Percentiles rank a stretch among this genome's conserved stretches.
Evolutionary conservation across 2,888 invertebrate genomes (phyloP).

Genomic region (Drosophila hamatofila): DNA sequence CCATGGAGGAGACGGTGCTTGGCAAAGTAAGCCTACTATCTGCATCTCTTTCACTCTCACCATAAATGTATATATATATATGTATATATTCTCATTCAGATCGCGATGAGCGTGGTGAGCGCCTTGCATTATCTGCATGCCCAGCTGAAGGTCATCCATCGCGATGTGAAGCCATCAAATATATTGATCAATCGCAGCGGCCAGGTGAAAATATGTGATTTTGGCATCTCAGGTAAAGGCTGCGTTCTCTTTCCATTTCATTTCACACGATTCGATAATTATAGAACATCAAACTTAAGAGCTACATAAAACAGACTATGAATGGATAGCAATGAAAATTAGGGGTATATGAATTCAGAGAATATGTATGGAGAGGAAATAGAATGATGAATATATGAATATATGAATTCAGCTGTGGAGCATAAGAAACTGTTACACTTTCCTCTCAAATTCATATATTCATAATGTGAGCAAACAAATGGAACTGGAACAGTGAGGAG

Average conservation of each 20-base stretch:
- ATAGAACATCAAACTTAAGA: neutral
- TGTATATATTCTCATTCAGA: conserved; percentile 84
- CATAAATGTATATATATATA: too few relatives aligned
- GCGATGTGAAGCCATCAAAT: conserved; percentile 99
- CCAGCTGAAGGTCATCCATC: conserved; percentile 95
- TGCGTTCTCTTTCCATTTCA: neutral
- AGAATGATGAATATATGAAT: too few relatives aligned
- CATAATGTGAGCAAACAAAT: neutral
- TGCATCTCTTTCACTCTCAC: neutral
- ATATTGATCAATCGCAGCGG: conserved; percentile 97
- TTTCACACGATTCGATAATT: neutral
- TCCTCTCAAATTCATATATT: too few relatives aligned
- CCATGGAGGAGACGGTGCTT: conserved; percentile 94
- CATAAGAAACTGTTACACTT: neutral
- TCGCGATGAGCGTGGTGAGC: conserved; percentile 95
- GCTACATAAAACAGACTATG: neutral
- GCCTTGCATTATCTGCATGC: conserved; percentile 97
- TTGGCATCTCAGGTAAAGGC: conserved; percentile 94
- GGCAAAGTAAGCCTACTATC: conserved; percentile 86
- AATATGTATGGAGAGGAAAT: neutral
- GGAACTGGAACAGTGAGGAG: neutral
- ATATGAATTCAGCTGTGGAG: neutral
- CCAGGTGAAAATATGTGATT: conserved; percentile 99
- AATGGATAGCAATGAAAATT: neutral
- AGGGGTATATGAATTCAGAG: neutral